These are phyloP conservation scores for Drosophila villosipedis DNA, from an alignment of 2,888 invertebrate species.

Conservation along the genomic window DNA sequence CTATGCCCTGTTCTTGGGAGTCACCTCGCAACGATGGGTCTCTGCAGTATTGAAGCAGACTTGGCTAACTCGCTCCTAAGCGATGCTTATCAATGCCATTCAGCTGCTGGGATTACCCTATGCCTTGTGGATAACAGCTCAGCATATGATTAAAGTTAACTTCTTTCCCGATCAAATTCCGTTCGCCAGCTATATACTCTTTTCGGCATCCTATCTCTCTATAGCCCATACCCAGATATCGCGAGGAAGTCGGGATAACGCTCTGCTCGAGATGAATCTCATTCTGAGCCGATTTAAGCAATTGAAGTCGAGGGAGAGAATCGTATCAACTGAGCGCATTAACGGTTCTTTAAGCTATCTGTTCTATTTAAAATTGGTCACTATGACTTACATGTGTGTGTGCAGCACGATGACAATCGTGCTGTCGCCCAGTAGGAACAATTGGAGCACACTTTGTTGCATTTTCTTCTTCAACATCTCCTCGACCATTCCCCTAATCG, in stretches of 20 bases:
- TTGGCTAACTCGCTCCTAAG: slow-evolving; percentile 26
- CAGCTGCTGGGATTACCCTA: slow-evolving; percentile 24
- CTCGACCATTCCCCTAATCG: slow-evolving; percentile 34
- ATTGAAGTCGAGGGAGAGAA: neutral
- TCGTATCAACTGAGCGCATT: neutral
- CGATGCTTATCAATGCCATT: slow-evolving; percentile 25
- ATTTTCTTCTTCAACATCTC: slow-evolving; percentile 21
- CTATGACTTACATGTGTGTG: slow-evolving; percentile 4
- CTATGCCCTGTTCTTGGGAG: slow-evolving; percentile 49
- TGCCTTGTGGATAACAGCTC: slow-evolving; percentile 6
- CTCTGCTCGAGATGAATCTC: slow-evolving; percentile 38
- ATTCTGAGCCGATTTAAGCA: slow-evolving; percentile 13
- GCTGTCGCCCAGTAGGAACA: neutral
- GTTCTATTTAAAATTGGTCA: slow-evolving; percentile 25
- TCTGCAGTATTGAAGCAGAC: slow-evolving; percentile 10
- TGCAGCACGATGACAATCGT: slow-evolving; percentile 1
- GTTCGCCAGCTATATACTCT: slow-evolving; percentile 22
- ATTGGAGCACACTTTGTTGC: neutral
- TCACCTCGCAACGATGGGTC: slow-evolving; percentile 43
- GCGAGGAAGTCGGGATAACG: slow-evolving; percentile 42
- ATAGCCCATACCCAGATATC: slow-evolving; percentile 44
- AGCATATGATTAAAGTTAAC: neutral
- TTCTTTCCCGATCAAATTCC: slow-evolving; percentile 35
- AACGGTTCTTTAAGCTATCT: neutral
- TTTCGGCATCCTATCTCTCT: slow-evolving; percentile 31